Evolutionary conservation across 2,888 invertebrate species (phyloP).

Genomic region (Caenorhabditis panamensis): DNA sequence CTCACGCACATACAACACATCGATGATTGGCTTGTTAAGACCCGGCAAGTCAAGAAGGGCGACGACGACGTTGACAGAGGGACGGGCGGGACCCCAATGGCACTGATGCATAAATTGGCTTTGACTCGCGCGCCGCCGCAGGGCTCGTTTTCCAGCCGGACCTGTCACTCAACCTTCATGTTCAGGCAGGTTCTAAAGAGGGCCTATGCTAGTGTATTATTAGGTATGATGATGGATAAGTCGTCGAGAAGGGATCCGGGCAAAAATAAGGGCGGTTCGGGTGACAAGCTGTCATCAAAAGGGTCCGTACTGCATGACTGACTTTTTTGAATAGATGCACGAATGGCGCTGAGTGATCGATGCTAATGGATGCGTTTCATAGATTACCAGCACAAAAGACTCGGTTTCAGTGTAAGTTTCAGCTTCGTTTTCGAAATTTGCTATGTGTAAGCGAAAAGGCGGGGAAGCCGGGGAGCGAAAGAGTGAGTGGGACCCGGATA

Average conservation of each 20-base stretch:
- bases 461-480: conserved; percentile 24
- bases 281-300: conserved; percentile 49
- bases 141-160: conserved; percentile 49
- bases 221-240: conserved; percentile 56
- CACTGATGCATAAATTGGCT: conserved; percentile 64
- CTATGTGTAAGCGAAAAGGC: conserved; percentile 5
- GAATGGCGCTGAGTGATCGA: conserved; percentile 36
- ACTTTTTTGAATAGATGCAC: conserved; percentile 7
- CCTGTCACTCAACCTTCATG: conserved; percentile 59
- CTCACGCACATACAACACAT: conserved; percentile 9
- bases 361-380: conserved; percentile 17
- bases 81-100: conserved; percentile 13
- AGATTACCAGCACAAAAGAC: conserved; percentile 1
- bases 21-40: conserved; percentile 51
- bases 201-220: conserved; percentile 28
- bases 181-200: conserved; percentile 49
- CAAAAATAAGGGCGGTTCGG: conserved; percentile 14
- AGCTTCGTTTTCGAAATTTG: conserved; percentile 11
- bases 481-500: conserved; percentile 20
- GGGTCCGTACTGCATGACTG: conserved; percentile 39
- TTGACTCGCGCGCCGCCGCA: conserved; percentile 56
- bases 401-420: conserved; percentile 4
- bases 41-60: conserved; percentile 3
- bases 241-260: conserved; percentile 16
- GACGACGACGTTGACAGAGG: background rate